Conservation (phyloP, 2,888 invertebrate genomes). For the Pristionchus mayeri region DNA sequence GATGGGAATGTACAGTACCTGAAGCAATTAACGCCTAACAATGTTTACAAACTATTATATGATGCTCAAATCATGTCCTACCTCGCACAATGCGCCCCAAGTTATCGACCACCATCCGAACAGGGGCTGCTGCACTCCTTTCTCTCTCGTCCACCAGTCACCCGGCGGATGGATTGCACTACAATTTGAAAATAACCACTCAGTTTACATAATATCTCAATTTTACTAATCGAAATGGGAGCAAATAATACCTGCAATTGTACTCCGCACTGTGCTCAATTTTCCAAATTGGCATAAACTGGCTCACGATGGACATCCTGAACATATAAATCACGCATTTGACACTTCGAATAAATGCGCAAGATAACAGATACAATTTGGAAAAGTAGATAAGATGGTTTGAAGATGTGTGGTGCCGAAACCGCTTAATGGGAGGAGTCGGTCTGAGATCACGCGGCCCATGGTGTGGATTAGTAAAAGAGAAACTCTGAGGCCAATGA, state of each 20-base stretch:
- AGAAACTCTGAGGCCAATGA: too few relatives aligned
- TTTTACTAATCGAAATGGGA: too few relatives aligned
- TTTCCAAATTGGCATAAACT: neutral
- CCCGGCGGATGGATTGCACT: slow-evolving; percentile 9
- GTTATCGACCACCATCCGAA: neutral
- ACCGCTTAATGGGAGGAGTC: too few relatives aligned
- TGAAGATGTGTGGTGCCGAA: too few relatives aligned
- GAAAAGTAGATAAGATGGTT: too few relatives aligned
- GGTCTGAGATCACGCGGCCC: too few relatives aligned
- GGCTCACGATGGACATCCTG: neutral
- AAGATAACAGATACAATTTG: too few relatives aligned
- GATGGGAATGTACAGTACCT: neutral
- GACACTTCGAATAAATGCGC: too few relatives aligned
- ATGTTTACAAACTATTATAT: too few relatives aligned
- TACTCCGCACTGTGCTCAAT: neutral
- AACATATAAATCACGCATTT: too few relatives aligned
- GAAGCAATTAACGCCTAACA: neutral
- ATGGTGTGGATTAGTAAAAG: too few relatives aligned
- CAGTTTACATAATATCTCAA: too few relatives aligned
- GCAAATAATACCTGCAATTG: neutral
- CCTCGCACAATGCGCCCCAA: slow-evolving; percentile 1
- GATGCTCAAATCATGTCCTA: neutral
- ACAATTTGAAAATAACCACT: neutral
- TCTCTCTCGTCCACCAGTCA: neutral
- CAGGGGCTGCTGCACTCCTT: neutral